Base-by-base conservation (phyloP, 2,113 vertebrate genomes). In the Chitala chitala region DNA sequence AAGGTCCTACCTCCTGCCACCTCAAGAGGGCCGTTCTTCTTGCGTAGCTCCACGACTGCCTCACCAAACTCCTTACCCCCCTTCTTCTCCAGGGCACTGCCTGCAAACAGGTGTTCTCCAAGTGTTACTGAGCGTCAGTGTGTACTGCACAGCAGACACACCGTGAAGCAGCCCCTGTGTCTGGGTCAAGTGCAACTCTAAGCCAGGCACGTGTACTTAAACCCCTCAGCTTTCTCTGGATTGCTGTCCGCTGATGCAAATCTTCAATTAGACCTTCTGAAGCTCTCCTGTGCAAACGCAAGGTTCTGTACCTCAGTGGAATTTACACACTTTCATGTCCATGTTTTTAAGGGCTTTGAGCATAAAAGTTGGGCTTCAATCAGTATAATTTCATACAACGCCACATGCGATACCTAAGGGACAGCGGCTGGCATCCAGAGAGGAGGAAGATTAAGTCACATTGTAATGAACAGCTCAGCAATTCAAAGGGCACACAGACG, bases 1-100 rank as follows among this genome's bases (percentile, higher is more conserved):
- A n/a, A n/a, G n/a, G n/a, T n/a, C n/a, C 36, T 85, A 98, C 97
- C 97, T 86, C 96, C 96, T 56, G 95, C 96, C 77, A 96, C 92
- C 86, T 98, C 97, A 86, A 98, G 87, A 0, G 95, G 95, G 15
- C 95, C 96, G 1, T 96, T 96, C 81, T 98, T 98, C 92, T 98
- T 98, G 82, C 93, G 94, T 70, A 98, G 89, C 83, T 98, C 95
- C 81, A 88, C 83, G 74, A 98, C 86, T 1, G 94, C 95, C 17
- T 99, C 96, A 58, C 88, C 84, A 82, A 98, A 96, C 80, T 98
- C 95, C 88, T 98, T 98, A 76, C 97, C 97, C 1, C 94, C 96
- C 69, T 95, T 98, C 87, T 98, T 98, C 84, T 98, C 97, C 90
- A 99, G 92, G 73, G 97, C 95, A 70, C 84, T 92, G 56, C 97